Evolutionary conservation across 2,113 vertebrate genomes (phyloP), one percentile per base, ranked within the genome.

Genomic region (Sander vitreus): DNA sequence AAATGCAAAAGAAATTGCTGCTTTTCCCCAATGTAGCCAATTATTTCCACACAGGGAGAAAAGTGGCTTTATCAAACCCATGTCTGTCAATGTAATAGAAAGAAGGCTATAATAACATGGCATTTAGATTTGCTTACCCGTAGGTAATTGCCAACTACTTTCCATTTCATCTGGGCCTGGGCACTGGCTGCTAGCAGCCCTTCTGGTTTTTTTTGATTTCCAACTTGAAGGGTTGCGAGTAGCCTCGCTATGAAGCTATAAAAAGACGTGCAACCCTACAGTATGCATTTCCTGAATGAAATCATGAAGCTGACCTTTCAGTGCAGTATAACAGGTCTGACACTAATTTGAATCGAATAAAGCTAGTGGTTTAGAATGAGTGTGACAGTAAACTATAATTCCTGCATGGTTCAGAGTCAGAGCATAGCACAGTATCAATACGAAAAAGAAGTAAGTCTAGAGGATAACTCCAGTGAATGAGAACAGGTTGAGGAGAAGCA

Each of bases 111-210:
- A 76, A 78, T 19, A 81, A 73, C 59, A 60, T 14, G 59, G 81
- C 63, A 71, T 73, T 80, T 72, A 78, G 75, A 85, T 78, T 69
- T 36, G 39, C 73, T 36, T 80, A 77, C 25, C 58, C 45, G 0
- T 50, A 51, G 25, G 70, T 76, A 80, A 69, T 75, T 83, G 73
- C 74, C 73, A 78, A 76, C 63, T 45, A 69, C 64, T 87, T 85
- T 91, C 87, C 82, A 85, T 83, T 84, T 76, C 67, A 59, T 79
- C 53, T 39, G 25, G 33, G 64, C 69, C 67, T 63, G 72, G 73
- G 62, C 53, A 11, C 55, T 27, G 51, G 68, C 84, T 77, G 66
- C 71, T 54, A 19, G 67, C 15, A 57, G 14, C 51, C 62, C 73
- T 47, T 85, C 82, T 89, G 85, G 43, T 66, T 81, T 70, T 70